Evolutionary conservation across 2,113 vertebrate genomes (phyloP).

Genomic region (Ameiurus melas): DNA sequence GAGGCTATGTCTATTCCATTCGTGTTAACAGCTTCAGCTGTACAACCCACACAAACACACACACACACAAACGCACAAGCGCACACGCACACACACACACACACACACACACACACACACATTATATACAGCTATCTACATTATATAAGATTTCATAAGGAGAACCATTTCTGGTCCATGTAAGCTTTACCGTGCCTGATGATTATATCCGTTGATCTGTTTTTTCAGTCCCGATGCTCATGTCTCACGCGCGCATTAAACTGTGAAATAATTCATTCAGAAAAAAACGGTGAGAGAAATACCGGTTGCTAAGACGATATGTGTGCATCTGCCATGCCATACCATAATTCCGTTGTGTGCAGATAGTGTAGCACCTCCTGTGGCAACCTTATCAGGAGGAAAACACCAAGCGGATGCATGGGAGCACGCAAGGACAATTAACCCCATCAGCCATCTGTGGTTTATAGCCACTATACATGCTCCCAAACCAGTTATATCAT

Average conservation of each 20-base stretch:
- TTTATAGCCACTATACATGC: background rate
- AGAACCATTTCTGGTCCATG: background rate
- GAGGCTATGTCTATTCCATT: background rate
- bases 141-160: background rate
- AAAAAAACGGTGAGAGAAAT: constrained; percentile 12
- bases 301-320: constrained; percentile 49
- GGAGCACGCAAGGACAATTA: background rate
- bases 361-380: constrained; percentile 66
- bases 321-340: background rate
- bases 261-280: constrained; percentile 51
- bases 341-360: constrained; percentile 36
- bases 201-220: constrained; percentile 53
- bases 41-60: background rate
- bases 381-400: constrained; percentile 54
- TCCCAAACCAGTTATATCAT: background rate
- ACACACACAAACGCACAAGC: too few species aligned
- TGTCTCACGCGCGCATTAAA: background rate
- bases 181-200: constrained; percentile 40
- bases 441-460: background rate
- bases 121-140: background rate
- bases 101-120: background rate
- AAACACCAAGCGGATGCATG: background rate
- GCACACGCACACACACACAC: too few species aligned
- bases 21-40: background rate
- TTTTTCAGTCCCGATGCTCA: constrained; percentile 63